Base-by-base conservation (phyloP, 1,140 invertebrate species). In the Drosophila chauvacae region DNA sequence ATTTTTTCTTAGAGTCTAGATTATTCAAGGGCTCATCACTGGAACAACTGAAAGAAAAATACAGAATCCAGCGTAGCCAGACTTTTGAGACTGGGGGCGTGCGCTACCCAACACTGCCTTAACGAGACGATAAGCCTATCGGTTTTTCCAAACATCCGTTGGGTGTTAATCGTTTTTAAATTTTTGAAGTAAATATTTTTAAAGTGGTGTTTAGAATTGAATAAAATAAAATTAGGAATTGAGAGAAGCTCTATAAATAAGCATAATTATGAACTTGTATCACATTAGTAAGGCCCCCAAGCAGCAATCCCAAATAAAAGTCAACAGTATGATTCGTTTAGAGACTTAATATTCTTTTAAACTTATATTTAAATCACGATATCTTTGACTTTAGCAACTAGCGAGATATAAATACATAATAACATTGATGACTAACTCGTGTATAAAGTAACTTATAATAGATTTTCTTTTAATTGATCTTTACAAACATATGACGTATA, bases 371-470 rank as follows among this genome's bases (percentile, higher is more conserved):
- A 90, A 65, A 90, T 90, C 85, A 90, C 85, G 85, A 90, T 90
- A 90, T 90, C 71, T 90, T 90, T 90, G 74, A 85, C 74, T 81
- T 79, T 81, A 85, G 69, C 65, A 65, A 85, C 85, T 90, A 90
- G 61, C 78, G 85, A 90, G 81, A 90, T 81, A 85, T 85, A 85
- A 85, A 85, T 90, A 90, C 70, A 88, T 85, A 85, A 81, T 82
- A 90, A 85, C 60, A 76, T 84, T 71, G 60, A 79, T 66, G 65
- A 68, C 80, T 88, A 84, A 80, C 73, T 87, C 71, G 66, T 78
- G 71, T 85, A 83, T 77, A 60, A 63, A 57, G 53, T 80, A 84
- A 71, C 77, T 77, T 84, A 84, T 13, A 37, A 48, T 66, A 79
- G 37, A 4, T 28, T 50, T 18, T 56, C 61, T 56, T 73, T 68